A percentile compares a stretch with the other conserved stretches of the same genome.
Evolutionary conservation across 2,113 vertebrate species (phyloP).

Genomic region (Cololabis saira): DNA sequence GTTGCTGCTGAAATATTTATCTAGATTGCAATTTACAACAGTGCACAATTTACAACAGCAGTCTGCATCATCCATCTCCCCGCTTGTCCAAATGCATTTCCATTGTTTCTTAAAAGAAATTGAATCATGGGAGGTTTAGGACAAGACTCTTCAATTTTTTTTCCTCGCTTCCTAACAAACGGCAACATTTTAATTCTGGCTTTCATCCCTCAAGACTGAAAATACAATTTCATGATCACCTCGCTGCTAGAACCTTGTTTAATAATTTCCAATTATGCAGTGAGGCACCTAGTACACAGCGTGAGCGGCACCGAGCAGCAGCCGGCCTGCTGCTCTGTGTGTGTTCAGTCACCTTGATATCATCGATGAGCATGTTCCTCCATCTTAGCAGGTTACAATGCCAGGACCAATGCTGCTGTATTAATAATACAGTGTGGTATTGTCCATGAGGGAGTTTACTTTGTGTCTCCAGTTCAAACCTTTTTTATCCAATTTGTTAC

Average conservation of each 20-base stretch:
- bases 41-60: constrained; percentile 68
- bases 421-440: constrained; percentile 82
- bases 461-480: constrained; percentile 58
- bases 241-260: constrained; percentile 73
- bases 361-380: constrained; percentile 72
- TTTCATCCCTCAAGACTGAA: constrained; percentile 77
- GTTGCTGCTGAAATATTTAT: constrained; percentile 75
- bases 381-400: constrained; percentile 73
- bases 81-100: constrained; percentile 76
- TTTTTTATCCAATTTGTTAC: constrained; percentile 80
- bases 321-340: constrained; percentile 62
- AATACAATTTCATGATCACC: constrained; percentile 78
- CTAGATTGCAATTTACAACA: constrained; percentile 67
- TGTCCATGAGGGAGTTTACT: constrained; percentile 79
- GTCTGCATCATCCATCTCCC: constrained; percentile 62
- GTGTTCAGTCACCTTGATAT: constrained; percentile 81
- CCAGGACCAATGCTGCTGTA: constrained; percentile 67
- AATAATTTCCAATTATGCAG: constrained; percentile 82
- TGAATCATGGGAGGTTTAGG: constrained; percentile 72
- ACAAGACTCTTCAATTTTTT: constrained; percentile 65
- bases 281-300: constrained; percentile 70
- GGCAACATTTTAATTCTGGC: constrained; percentile 72
- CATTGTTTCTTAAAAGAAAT: constrained; percentile 76
- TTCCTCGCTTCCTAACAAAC: constrained; percentile 57
- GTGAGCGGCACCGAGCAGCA: constrained; percentile 59